Percentiles rank a stretch among this genome's conserved stretches.
These are phyloP conservation scores for Trichogramma dendrolimi DNA, from an alignment of 2,888 invertebrate species.

Conservation along the genomic window DNA sequence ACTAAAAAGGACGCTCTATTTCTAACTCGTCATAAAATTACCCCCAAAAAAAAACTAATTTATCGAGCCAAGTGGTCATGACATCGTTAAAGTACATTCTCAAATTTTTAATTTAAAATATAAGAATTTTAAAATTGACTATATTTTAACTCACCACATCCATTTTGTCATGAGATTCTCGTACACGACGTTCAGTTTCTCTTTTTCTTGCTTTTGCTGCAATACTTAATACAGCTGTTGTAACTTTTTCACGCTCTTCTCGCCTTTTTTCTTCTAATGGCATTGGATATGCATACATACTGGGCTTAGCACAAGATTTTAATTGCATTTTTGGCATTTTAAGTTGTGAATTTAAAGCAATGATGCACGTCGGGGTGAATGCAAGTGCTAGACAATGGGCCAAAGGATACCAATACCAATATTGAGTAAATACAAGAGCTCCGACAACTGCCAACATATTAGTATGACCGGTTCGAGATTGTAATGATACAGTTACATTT, in stretches of 20 bases:
- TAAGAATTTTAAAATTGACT: background rate
- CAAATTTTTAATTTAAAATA: background rate
- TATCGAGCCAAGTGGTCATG: too few relatives aligned
- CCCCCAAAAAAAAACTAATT: too few relatives aligned
- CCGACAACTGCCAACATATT: slow-evolving; percentile 97
- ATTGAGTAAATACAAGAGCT: slow-evolving; percentile 94
- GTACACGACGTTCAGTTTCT: slow-evolving; percentile 65
- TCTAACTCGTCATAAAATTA: too few relatives aligned
- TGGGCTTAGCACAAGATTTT: slow-evolving; percentile 89
- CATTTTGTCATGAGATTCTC: slow-evolving; percentile 73
- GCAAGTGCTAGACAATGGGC: slow-evolving; percentile 93
- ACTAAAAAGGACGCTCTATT: too few relatives aligned
- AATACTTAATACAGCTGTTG: slow-evolving; percentile 94
- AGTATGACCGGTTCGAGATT: slow-evolving; percentile 94
- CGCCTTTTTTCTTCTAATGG: slow-evolving; percentile 97
- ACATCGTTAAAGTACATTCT: background rate
- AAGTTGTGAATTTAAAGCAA: slow-evolving; percentile 89
- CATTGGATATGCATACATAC: slow-evolving; percentile 93
- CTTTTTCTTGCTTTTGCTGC: slow-evolving; percentile 88
- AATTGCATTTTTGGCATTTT: slow-evolving; percentile 91
- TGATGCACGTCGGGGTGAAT: slow-evolving; percentile 92
- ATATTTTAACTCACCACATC: slow-evolving; percentile 64
- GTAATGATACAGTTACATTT: slow-evolving; percentile 91
- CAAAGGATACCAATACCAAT: slow-evolving; percentile 99
- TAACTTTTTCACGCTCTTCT: slow-evolving; percentile 94